Conservation (phyloP, 2,888 invertebrate genomes). For the Mylabris sibirica region DNA sequence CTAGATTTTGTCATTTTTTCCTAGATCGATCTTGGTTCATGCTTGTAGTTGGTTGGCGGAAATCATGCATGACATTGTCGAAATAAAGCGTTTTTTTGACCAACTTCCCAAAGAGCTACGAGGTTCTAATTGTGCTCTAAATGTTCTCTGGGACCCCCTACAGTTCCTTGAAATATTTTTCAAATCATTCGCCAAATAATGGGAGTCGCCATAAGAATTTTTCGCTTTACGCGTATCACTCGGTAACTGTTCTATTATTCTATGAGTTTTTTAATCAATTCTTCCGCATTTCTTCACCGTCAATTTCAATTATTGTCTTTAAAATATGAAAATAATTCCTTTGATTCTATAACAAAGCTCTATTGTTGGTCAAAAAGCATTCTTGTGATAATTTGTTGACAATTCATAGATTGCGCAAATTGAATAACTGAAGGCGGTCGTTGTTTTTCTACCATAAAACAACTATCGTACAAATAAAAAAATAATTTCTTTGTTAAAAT, state of each 20-base stretch:
- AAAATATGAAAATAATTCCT: not conserved
- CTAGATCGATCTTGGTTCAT: no score
- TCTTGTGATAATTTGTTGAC: conserved; percentile 7
- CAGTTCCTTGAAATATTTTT: no score
- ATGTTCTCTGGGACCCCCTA: no score
- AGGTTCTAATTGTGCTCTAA: no score
- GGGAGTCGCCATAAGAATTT: no score
- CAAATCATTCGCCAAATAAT: no score
- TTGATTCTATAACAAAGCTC: not conserved
- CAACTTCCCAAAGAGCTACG: no score
- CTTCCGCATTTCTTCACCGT: not conserved
- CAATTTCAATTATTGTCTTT: not conserved
- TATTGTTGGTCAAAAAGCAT: not conserved
- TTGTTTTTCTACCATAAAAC: not conserved
- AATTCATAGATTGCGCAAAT: not conserved
- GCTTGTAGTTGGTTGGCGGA: no score
- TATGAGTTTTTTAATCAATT: not conserved
- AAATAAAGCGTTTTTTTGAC: no score
- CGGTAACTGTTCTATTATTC: not conserved
- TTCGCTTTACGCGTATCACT: no score
- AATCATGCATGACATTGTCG: no score
- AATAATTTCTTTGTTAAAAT: not conserved
- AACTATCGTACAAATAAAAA: not conserved
- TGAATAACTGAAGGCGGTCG: not conserved
- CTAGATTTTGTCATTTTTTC: no score